Conservation (phyloP, 2,888 invertebrate genomes). For the Chrysolina americana region DNA sequence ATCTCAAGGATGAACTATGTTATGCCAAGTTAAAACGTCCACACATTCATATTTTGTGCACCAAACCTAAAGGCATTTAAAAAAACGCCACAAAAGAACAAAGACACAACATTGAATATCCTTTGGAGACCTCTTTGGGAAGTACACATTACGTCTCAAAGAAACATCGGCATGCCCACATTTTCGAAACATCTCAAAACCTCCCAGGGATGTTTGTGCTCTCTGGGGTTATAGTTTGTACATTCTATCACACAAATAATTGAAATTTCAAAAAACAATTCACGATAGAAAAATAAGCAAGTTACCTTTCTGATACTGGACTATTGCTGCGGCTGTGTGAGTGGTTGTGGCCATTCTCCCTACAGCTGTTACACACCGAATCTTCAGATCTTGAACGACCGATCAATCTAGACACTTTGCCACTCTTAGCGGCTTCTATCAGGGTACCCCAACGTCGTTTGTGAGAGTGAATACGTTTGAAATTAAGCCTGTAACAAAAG, state of each 20-base stretch:
- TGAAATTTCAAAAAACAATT: background rate
- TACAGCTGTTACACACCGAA: conserved; percentile 78
- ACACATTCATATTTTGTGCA: no score
- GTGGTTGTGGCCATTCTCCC: conserved; percentile 71
- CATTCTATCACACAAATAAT: background rate
- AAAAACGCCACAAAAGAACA: no score
- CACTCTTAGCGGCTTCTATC: conserved; percentile 89
- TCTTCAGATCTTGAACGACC: conserved; percentile 88
- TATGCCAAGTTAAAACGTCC: no score
- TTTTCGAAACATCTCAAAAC: background rate
- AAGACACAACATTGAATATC: no score
- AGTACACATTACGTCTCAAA: no score
- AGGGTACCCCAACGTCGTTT: conserved; percentile 88
- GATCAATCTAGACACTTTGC: conserved; percentile 83
- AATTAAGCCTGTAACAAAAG: conserved; percentile 61
- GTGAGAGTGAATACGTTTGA: conserved; percentile 75
- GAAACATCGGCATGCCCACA: no score
- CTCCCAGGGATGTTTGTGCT: no score
- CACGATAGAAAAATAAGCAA: background rate
- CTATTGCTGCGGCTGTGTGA: conserved; percentile 72
- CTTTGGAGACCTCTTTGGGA: no score
- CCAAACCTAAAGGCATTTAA: no score
- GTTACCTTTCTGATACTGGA: conserved; percentile 72
- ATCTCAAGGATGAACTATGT: no score
- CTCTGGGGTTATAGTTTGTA: no score